phyloP scores from a whole-genome alignment of 2,113 vertebrate species.

The Phylloscopus trochilus region DNA sequence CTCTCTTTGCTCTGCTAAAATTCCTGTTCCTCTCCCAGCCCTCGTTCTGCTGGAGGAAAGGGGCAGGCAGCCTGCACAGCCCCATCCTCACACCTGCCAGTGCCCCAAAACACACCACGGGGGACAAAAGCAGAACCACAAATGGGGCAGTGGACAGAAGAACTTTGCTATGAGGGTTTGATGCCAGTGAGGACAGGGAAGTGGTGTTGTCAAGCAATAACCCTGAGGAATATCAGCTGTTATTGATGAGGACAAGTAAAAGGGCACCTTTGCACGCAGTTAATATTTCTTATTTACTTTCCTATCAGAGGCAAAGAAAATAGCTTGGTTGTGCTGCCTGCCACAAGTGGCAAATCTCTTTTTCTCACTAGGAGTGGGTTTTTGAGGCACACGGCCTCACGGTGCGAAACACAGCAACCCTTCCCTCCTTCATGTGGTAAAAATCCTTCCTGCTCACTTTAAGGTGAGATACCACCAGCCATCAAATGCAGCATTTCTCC shows the following conservation, averaged over 20 bases:
- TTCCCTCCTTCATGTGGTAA: neutral
- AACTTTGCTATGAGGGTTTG: neutral
- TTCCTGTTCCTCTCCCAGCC: neutral
- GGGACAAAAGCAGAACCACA: neutral
- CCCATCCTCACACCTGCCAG: fast-evolving
- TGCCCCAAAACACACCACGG: fast-evolving
- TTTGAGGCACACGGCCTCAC: fast-evolving
- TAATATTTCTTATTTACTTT: neutral
- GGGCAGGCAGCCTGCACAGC: neutral
- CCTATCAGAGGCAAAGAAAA: neutral
- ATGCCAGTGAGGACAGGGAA: neutral
- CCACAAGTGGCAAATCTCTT: neutral
- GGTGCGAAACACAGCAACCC: fast-evolving
- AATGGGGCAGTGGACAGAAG: neutral
- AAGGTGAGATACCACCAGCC: neutral
- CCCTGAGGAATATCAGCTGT: neutral
- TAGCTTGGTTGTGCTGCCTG: neutral
- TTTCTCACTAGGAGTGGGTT: neutral
- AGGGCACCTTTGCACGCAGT: neutral
- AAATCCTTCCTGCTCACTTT: neutral
- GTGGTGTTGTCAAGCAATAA: neutral
- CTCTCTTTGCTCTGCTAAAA: neutral
- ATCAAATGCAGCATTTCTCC: fast-evolving
- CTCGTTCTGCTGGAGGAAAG: neutral
- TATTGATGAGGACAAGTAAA: neutral